Conservation (phyloP, 1,140 invertebrate species). For the Radopholus similis region DNA sequence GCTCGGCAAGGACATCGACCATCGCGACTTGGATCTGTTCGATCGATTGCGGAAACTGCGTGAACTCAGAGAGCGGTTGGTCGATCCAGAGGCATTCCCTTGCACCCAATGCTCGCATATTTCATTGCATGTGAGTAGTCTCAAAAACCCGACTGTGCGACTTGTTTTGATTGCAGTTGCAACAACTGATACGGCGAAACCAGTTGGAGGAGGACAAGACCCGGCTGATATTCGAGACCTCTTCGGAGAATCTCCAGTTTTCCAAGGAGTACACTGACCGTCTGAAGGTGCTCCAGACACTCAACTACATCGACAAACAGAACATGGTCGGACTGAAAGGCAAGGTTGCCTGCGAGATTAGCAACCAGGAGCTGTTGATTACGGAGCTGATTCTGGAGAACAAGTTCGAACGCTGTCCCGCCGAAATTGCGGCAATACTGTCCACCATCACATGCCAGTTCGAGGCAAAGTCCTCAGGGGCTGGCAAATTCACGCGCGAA, state of each 20-base stretch:
- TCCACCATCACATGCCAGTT: conserved; percentile 67
- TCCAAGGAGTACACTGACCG: conserved; percentile 83
- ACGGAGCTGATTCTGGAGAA: conserved; percentile 93
- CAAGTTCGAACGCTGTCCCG: conserved; percentile 70
- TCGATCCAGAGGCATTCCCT: conserved; percentile 13
- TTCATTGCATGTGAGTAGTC: conserved; percentile 39
- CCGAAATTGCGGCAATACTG: conserved; percentile 74
- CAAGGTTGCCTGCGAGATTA: conserved; percentile 89
- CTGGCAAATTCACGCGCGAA: too few relatives aligned
- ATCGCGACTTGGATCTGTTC: conserved; percentile 63
- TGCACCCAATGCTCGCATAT: conserved; percentile 34
- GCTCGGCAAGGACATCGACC: conserved; percentile 65
- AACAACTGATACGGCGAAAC: not conserved
- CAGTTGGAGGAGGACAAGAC: conserved; percentile 17
- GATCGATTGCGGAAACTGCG: conserved; percentile 69
- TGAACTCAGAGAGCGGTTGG: conserved; percentile 70
- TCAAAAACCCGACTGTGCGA: not conserved
- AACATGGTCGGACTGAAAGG: conserved; percentile 77
- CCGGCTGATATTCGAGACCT: conserved; percentile 61
- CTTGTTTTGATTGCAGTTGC: not conserved
- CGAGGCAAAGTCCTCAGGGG: too few relatives aligned
- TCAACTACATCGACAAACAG: conserved; percentile 71
- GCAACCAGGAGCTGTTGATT: conserved; percentile 71
- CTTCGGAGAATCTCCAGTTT: conserved; percentile 76
- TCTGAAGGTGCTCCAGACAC: conserved; percentile 74